Percentiles rank a stretch among this genome's conserved stretches.
phyloP scores from a whole-genome alignment of 64 coral and sea anemone species.

The Montipora cactus region DNA sequence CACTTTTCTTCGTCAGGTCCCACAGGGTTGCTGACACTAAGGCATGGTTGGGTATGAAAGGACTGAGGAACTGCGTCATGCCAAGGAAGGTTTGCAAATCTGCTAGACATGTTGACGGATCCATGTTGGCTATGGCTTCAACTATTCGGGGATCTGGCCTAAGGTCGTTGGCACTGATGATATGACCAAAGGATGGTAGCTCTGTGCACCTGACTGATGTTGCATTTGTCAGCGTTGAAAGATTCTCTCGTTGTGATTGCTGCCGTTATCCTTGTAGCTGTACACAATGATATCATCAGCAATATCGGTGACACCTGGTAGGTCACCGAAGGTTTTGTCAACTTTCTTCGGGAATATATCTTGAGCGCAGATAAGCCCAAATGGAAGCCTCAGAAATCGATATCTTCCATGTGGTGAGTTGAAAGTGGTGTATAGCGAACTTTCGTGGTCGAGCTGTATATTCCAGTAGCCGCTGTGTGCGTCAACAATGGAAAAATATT shows the following conservation, averaged over 20 bases:
- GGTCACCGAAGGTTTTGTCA: slow-evolving; percentile 51
- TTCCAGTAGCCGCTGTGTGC: slow-evolving; percentile 55
- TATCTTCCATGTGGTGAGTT: slow-evolving; percentile 52
- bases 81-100: slow-evolving; percentile 3
- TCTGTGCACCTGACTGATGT: slow-evolving; percentile 45
- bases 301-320: slow-evolving; percentile 47
- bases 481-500: slow-evolving; percentile 42
- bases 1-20: slow-evolving; percentile 25
- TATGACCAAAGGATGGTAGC: slow-evolving; percentile 7
- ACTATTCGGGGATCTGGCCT: neutral
- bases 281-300: slow-evolving; percentile 52
- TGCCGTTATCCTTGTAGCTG: slow-evolving; percentile 23
- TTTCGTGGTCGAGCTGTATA: slow-evolving; percentile 46
- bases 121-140: neutral
- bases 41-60: slow-evolving; percentile 36
- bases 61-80: slow-evolving; percentile 32
- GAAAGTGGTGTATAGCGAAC: slow-evolving; percentile 44
- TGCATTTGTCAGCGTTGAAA: slow-evolving; percentile 58
- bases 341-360: slow-evolving; percentile 53
- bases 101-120: neutral
- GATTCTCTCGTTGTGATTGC: slow-evolving; percentile 54
- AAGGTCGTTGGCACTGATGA: slow-evolving; percentile 10
- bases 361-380: slow-evolving; percentile 48
- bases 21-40: slow-evolving; percentile 11
- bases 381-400: slow-evolving; percentile 34